Evolutionary conservation across 2,888 invertebrate species (phyloP), one percentile per base, ranked within the genome.

Genomic region (Tetranychus piercei): DNA sequence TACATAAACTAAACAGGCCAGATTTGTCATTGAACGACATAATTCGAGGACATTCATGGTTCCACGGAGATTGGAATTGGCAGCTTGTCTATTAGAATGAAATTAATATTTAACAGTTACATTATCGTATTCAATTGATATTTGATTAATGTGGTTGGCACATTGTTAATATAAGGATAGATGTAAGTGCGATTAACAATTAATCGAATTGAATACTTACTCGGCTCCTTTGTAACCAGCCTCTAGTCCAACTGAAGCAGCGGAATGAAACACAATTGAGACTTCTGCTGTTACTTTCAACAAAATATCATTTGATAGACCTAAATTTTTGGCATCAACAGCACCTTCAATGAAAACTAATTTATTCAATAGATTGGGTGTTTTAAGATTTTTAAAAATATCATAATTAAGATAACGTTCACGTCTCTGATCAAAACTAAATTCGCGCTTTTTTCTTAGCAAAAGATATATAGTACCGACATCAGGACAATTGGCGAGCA

Each of bases 401-500:
- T 69, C 69, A 20, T 69, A 69, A 23, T 22, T 20, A n/a, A 69
- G 69, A 22, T 69, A 69, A 23, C 69, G 20, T 22, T 20, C 69
- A 23, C 34, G 20, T 9, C 69, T 20, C 67, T 88, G 86, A 45
- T 87, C 84, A 0, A 88, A 83, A 0, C 83, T 82, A 76, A 87
- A 85, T 0, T 88, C 88, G 79, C 87, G 88, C 81, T 90, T 90
- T 1, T 86, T 85, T 44, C 94, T 85, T 78, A 93, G 82, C 72
- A 94, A 84, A 3, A 93, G 81, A 81, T 90, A 94, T 77, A 95
- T 87, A 74, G 86, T 86, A 73, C 87, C 85, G 9, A 94, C 79
- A 0, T 87, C 87, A 0, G 90, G 86, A 80, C 93, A 92, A 6
- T 90, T 90, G 78, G 92, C 87, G 15, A 94, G 82, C 2, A 95